Conservation (phyloP, 2,113 vertebrate species). For the Grammomys surdaster region DNA sequence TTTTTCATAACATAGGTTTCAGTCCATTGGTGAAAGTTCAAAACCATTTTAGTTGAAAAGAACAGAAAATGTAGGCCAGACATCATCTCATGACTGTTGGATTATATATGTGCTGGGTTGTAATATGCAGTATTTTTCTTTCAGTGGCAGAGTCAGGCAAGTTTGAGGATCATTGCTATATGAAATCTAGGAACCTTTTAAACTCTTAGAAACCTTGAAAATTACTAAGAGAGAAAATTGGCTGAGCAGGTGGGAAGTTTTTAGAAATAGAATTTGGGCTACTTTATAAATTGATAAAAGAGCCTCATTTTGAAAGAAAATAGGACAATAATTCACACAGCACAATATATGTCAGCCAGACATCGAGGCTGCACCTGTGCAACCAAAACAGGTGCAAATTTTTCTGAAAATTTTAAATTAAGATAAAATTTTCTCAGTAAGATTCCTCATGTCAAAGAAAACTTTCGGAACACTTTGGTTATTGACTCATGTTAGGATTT, state of each 20-base stretch:
- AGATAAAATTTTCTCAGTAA: background rate
- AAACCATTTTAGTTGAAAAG: background rate
- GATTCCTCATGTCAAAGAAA: conserved; percentile 7
- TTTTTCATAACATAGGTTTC: conserved; percentile 12
- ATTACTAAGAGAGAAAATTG: background rate
- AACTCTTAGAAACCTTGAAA: background rate
- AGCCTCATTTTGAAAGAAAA: conserved; percentile 13
- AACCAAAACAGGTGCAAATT: background rate
- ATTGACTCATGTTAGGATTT: background rate
- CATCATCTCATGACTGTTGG: background rate
- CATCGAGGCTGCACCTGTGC: background rate
- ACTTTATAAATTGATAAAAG: background rate
- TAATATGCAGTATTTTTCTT: background rate
- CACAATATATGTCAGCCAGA: background rate
- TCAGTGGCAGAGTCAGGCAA: background rate
- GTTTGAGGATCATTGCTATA: background rate
- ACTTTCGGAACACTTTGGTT: background rate
- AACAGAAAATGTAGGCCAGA: background rate
- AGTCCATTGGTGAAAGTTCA: background rate
- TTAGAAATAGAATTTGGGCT: conserved; percentile 23
- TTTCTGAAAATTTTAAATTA: background rate
- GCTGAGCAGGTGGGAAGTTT: background rate
- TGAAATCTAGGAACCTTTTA: background rate
- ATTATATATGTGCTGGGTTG: background rate
- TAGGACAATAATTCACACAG: background rate